Percentiles rank a stretch among this genome's conserved stretches.
Conservation (phyloP, 1,140 invertebrate genomes). For the Radopholus similis region DNA sequence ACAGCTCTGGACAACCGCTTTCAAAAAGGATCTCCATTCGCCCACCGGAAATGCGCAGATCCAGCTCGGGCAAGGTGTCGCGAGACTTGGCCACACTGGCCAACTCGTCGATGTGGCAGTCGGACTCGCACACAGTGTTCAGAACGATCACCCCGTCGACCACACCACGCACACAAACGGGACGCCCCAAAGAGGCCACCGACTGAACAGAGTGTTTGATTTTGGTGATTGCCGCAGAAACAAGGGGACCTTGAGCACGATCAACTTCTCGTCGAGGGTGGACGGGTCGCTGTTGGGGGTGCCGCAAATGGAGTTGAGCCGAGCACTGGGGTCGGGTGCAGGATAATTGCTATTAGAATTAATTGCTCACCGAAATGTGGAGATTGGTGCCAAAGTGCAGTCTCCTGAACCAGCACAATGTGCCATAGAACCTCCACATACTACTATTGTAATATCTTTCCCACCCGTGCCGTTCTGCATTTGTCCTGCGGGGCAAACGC, state of each 20-base stretch:
- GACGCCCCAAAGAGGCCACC: not conserved
- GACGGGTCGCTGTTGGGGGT: not conserved
- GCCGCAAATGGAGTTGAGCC: not conserved
- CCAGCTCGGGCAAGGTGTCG: constrained; percentile 25
- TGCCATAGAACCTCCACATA: not conserved
- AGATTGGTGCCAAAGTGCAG: not conserved
- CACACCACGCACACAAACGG: constrained; percentile 16
- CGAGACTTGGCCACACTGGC: not conserved
- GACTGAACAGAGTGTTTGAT: constrained; percentile 34
- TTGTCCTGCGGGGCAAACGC: too few relatives aligned
- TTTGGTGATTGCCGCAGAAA: constrained; percentile 1
- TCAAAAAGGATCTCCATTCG: not conserved
- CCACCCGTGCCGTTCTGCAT: too few relatives aligned
- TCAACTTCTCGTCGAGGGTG: constrained; percentile 9
- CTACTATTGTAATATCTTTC: too few relatives aligned
- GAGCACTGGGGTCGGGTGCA: not conserved
- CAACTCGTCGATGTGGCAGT: constrained; percentile 27
- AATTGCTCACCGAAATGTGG: not conserved
- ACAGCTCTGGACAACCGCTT: constrained; percentile 25
- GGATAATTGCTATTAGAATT: not conserved
- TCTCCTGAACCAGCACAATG: constrained; percentile 5
- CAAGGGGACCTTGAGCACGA: constrained; percentile 6
- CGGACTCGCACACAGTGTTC: constrained; percentile 25
- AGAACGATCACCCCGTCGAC: constrained; percentile 14
- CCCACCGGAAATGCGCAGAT: constrained; percentile 34